phyloP scores from a whole-genome alignment of 2,888 invertebrate genomes.

The Drosophila macrospina region DNA sequence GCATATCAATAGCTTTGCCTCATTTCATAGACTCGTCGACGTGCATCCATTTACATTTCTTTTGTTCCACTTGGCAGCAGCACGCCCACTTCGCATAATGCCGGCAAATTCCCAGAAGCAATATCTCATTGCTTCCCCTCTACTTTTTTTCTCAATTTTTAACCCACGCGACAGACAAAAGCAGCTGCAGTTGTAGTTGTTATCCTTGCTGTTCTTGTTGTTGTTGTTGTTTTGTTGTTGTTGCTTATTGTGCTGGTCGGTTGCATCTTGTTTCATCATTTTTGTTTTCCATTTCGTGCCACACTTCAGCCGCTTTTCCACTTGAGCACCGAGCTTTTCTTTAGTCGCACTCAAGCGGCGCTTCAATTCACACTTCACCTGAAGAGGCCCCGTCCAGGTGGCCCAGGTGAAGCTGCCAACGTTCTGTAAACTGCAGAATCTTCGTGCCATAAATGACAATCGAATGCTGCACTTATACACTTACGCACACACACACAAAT shows the following conservation, averaged over 20 bases:
- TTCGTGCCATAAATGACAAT: slow-evolving; percentile 69
- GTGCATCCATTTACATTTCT: slow-evolving; percentile 28
- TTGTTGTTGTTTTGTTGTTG: slow-evolving; percentile 26
- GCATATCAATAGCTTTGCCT: slow-evolving; percentile 42
- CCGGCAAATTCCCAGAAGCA: slow-evolving; percentile 39
- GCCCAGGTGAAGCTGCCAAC: slow-evolving; percentile 18
- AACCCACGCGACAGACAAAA: slow-evolving; percentile 45
- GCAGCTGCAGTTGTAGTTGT: slow-evolving; percentile 33
- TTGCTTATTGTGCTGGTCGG: slow-evolving; percentile 53
- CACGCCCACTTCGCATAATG: slow-evolving; percentile 42
- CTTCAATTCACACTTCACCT: slow-evolving; percentile 81
- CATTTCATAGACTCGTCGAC: slow-evolving; percentile 35
- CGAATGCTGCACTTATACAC: slow-evolving; percentile 50
- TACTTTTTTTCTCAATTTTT: slow-evolving; percentile 19
- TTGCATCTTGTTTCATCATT: slow-evolving; percentile 58
- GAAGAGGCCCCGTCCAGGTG: slow-evolving; percentile 43
- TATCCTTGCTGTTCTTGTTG: slow-evolving; percentile 21
- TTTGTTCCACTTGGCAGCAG: slow-evolving; percentile 29
- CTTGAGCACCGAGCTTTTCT: slow-evolving; percentile 72
- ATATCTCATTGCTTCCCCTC: slow-evolving; percentile 13
- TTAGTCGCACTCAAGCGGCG: slow-evolving; percentile 69
- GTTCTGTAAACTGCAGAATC: background rate
- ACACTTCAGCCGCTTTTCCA: slow-evolving; percentile 64
- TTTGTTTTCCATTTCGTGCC: slow-evolving; percentile 48
- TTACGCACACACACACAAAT: slow-evolving; percentile 17